Base-by-base conservation (phyloP, 2,113 vertebrate species). In the Nothocercus julius region DNA sequence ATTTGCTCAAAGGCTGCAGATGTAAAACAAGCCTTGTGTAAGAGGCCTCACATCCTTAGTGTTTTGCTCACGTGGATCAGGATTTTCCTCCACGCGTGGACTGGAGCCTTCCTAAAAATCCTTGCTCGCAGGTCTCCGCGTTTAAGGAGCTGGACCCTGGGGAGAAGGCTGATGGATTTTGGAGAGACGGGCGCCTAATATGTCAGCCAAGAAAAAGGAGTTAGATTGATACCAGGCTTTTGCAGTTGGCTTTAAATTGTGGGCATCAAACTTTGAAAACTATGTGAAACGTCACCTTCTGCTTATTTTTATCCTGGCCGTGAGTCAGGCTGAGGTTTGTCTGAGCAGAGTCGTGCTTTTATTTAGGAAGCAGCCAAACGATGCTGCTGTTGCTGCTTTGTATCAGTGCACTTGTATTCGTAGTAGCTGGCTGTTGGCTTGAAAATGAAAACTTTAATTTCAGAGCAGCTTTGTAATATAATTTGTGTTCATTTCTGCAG, bases 31-130 rank as follows among this genome's bases (percentile, higher is more conserved):
- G n/a, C 20, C n/a, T 51, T 32, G 44, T 51, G 18, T 7, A 4
- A 44, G 42, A 38, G 68, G 21, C 49, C 49, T 22, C 11, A 13
- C 38, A 28, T 11, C 82, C 30, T 56, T 3, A 61, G 9, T 22
- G 19, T 17, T 25, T 34, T 74, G 27, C 30, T 73, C 0, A 0
- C 3, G 0, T 10, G 24, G 73, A 4, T 3, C 54, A 27, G 13
- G 14, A 13, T 21, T 83, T 77, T 68, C 51, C 24, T 44, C 72
- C 38, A 6, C 28, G 1, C 10, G 0, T 5, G 28, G 17, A 38
- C 27, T 3, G 0, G 28, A 27, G 16, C 72, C 47, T 77, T 58
- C 63, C 54, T 16, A 5, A 72, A 82, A 24, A 4, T 24, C 9
- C 36, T 25, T 5, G 16, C 6, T n/a, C 59, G 34, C 10, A 0